phyloP scores from a whole-genome alignment of 2,113 vertebrate genomes.

The Benitochromis conjunctus region DNA sequence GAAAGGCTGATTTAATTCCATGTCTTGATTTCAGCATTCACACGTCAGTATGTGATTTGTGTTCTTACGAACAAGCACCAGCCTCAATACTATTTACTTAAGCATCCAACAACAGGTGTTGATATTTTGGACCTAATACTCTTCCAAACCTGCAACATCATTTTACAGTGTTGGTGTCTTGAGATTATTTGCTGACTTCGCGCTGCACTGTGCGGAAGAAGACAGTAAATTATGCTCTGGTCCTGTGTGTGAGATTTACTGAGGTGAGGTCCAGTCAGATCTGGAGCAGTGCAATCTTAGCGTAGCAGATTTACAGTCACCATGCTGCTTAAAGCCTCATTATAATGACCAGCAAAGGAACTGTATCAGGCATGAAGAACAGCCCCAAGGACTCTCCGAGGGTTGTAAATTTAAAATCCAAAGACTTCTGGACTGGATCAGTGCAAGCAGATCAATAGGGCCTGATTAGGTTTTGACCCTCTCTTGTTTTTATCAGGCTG shows the following conservation, averaged over 20 bases:
- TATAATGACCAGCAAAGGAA: slow-evolving; percentile 42
- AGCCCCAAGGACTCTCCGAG: slow-evolving; percentile 14
- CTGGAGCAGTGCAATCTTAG: slow-evolving; percentile 39
- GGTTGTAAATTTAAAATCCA: slow-evolving; percentile 27
- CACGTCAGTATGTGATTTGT: neutral
- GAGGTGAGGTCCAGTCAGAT: slow-evolving; percentile 29
- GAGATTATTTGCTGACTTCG: slow-evolving; percentile 10
- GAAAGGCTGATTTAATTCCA: neutral
- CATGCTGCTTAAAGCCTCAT: slow-evolving; percentile 56
- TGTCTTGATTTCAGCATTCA: neutral
- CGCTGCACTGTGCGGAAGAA: neutral
- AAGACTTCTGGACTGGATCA: slow-evolving; percentile 22
- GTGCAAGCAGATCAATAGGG: slow-evolving; percentile 37
- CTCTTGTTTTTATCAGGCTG: neutral
- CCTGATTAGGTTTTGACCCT: slow-evolving; percentile 31
- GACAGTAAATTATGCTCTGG: slow-evolving; percentile 24
- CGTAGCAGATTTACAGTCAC: slow-evolving; percentile 53
- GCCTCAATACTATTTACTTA: neutral
- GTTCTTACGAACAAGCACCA: neutral
- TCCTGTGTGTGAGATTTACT: slow-evolving; percentile 43
- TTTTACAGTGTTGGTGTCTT: neutral
- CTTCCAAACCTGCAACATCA: neutral
- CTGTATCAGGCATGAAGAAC: slow-evolving; percentile 27
- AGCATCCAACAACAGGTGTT: neutral
- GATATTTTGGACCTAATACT: neutral